phyloP scores from a whole-genome alignment of 2,888 invertebrate species.

The Parochlus steinenii region DNA sequence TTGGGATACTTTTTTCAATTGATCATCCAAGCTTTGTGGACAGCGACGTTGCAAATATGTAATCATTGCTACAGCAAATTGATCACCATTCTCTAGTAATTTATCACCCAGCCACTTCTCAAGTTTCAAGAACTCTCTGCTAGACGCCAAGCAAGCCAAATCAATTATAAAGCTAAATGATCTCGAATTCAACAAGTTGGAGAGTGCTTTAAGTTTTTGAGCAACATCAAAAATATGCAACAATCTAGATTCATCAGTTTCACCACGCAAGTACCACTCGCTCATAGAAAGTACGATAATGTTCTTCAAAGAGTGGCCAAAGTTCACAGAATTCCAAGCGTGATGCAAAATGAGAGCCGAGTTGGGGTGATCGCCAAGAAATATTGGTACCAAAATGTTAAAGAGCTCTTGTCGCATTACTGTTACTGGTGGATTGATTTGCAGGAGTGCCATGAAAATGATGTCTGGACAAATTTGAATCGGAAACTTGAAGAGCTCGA shows the following conservation, averaged over 20 bases:
- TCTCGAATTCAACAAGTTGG: constrained; percentile 76
- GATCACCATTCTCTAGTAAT: constrained; percentile 85
- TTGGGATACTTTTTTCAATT: constrained; percentile 68
- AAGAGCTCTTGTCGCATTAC: constrained; percentile 72
- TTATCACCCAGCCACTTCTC: constrained; percentile 99
- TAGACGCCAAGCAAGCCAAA: constrained; percentile 89
- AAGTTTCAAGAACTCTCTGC: constrained; percentile 90
- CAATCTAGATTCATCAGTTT: constrained; percentile 83
- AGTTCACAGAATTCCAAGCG: constrained; percentile 79
- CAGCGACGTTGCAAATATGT: constrained; percentile 80
- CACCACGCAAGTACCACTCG: constrained; percentile 86
- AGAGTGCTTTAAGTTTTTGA: constrained; percentile 84
- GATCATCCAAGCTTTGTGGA: constrained; percentile 65
- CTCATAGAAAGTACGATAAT: constrained; percentile 94
- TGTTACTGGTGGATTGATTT: constrained; percentile 67
- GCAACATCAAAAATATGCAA: constrained; percentile 93
- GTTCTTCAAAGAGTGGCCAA: constrained; percentile 48
- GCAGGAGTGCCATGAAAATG: constrained; percentile 71
- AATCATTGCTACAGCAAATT: constrained; percentile 70
- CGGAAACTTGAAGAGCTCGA: constrained; percentile 80
- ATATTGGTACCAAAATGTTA: constrained; percentile 75
- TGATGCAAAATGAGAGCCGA: constrained; percentile 91
- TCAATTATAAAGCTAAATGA: constrained; percentile 95
- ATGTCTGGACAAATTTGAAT: constrained; percentile 90
- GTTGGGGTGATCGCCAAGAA: constrained; percentile 90